These are phyloP conservation scores for Pardosa pseudoannulata DNA, from an alignment of 2,888 invertebrate species.

Conservation along the genomic window DNA sequence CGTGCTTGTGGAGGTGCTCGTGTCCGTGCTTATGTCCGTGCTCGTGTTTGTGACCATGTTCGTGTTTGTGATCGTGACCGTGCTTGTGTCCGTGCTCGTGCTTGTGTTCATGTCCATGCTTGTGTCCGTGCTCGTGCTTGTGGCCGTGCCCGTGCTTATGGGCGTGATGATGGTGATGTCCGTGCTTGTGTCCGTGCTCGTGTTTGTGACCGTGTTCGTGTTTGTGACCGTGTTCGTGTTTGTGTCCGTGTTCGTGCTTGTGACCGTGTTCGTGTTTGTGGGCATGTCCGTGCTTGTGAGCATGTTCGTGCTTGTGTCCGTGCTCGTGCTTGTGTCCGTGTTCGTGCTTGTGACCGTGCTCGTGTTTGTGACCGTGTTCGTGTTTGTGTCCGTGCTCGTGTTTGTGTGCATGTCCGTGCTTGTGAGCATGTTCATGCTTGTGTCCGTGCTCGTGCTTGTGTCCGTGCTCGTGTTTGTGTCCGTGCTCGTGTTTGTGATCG, in stretches of 20 bases:
- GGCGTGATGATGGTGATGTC: constrained; percentile 45
- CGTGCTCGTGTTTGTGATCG: constrained; percentile 49
- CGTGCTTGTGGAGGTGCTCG: constrained; percentile 44
- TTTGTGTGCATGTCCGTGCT: constrained; percentile 38
- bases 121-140: constrained; percentile 39
- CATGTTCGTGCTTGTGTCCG: constrained; percentile 50
- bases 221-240: constrained; percentile 49
- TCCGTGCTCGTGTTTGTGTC: constrained; percentile 52
- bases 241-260: constrained; percentile 53
- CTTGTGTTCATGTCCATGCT: constrained; percentile 44
- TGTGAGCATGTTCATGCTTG: constrained; percentile 50
- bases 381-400: constrained; percentile 55
- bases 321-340: constrained; percentile 54
- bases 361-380: constrained; percentile 47
- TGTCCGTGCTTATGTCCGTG: constrained; percentile 51
- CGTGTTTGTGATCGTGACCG: constrained; percentile 48
- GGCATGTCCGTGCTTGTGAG: constrained; percentile 50
- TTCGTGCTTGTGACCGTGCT: constrained; percentile 42
- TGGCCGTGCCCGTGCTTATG: constrained; percentile 62
- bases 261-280: constrained; percentile 60
- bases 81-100: constrained; percentile 56
- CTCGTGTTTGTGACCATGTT: constrained; percentile 44
- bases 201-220: constrained; percentile 54
- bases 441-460: constrained; percentile 58
- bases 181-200: constrained; percentile 52